Evolutionary conservation across 2,113 vertebrate species (phyloP), one percentile per base, ranked within the genome.

Genomic region (Daphoenositta chrysoptera): DNA sequence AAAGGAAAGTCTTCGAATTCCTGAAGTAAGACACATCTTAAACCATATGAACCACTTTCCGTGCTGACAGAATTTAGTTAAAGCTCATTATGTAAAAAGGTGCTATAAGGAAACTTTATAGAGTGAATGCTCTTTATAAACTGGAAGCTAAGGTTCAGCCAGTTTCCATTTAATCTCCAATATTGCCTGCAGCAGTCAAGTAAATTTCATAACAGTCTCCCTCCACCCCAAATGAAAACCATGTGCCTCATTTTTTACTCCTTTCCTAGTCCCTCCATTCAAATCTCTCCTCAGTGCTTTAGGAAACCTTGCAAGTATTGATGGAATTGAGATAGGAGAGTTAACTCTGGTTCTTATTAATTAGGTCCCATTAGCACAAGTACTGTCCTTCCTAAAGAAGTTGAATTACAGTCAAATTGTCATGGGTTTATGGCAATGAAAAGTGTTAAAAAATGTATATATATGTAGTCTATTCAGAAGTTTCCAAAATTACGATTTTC

Each of bases 111-210:
- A 83, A 96, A 96, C 84, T 97, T 97, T 97, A 97, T 97, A 94
- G 95, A 97, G 68, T 98, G 93, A 96, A 94, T 91, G 78, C 83
- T 96, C 87, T 97, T 96, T 96, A 96, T 97, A 95, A 95, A 93
- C 95, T 86, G 45, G 92, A 94, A 92, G 75, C 84, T 86, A 44
- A 75, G 69, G 91, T 96, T 97, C 96, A 95, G 95, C 94, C 71
- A 96, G 96, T 97, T 98, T 98, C 94, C 96, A 96, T 97, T 96
- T 97, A 97, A 97, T 97, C 97, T 96, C 61, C 91, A 82, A 63
- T 96, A 94, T 97, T 95, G 97, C 98, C 97, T 96, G 94, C 82
- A 97, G 97, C 97, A 93, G 65, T 89, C 88, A 94, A 98, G 93
- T 96, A 94, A 92, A 95, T 95, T 95, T 96, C 68, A 13, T 94